Percentiles rank a stretch among this genome's conserved stretches.
These are phyloP conservation scores for Rhagonycha lutea DNA, from an alignment of 2,888 invertebrate species.

Conservation along the genomic window DNA sequence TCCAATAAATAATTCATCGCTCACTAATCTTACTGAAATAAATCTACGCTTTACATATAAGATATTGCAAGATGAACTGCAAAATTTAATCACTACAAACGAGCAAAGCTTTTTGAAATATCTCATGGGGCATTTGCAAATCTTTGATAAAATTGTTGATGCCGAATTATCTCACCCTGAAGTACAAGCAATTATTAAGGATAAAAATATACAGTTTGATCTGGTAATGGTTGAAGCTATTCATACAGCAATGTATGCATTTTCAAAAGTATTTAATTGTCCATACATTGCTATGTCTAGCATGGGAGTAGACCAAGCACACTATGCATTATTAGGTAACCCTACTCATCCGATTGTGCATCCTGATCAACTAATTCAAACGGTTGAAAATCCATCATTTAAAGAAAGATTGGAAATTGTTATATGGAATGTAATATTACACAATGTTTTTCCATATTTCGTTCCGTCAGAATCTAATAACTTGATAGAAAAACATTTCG, in stretches of 20 bases:
- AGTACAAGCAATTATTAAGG: conserved; percentile 45
- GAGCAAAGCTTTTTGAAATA: background rate
- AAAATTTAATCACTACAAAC: background rate
- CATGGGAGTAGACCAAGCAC: background rate
- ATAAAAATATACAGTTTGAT: conserved; percentile 58
- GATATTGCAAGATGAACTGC: conserved; percentile 1
- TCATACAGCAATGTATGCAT: conserved; percentile 56
- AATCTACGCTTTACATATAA: conserved; percentile 49
- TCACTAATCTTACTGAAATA: conserved; percentile 53
- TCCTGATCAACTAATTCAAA: background rate
- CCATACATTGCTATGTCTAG: background rate
- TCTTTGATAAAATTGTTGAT: conserved; percentile 12
- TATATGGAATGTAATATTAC: background rate
- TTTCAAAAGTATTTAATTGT: background rate
- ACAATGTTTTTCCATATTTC: background rate
- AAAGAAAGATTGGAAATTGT: background rate
- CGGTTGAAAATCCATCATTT: background rate
- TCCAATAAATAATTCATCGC: conserved; percentile 51
- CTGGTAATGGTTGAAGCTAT: conserved; percentile 62
- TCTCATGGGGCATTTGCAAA: conserved; percentile 41
- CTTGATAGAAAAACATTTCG: background rate
- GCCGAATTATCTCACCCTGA: conserved; percentile 38
- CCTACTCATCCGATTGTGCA: background rate
- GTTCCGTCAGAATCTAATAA: background rate
- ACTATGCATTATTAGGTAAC: background rate